Conservation (phyloP, 2,797 vertebrate genomes). For the Sparidentex hasta region DNA sequence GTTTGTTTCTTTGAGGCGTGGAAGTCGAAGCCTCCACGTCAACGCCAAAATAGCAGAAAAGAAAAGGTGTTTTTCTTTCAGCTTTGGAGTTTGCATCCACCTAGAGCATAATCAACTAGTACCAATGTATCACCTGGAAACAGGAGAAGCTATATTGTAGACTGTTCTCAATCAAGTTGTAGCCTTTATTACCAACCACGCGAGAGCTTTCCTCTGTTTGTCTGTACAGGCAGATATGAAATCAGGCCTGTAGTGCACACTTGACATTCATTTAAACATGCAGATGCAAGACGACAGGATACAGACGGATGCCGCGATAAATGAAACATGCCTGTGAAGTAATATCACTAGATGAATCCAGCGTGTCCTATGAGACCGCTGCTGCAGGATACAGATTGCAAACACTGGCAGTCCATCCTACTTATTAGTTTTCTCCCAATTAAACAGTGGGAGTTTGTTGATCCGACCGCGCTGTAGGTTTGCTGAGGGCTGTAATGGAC, state of each 20-base stretch:
- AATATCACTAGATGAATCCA: not conserved
- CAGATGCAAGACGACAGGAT: not conserved
- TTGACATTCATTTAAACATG: not conserved
- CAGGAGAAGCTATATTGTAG: not conserved
- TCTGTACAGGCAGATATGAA: not conserved
- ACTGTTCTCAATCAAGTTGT: not conserved
- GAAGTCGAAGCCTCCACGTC: not conserved
- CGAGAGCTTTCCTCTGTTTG: conserved; percentile 11
- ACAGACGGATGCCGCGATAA: not conserved
- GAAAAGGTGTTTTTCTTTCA: not conserved
- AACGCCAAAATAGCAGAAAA: too few species aligned
- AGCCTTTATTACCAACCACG: conserved; percentile 1
- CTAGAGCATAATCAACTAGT: too few species aligned
- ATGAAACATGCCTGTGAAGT: conserved; percentile 7
- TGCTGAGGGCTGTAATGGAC: not conserved
- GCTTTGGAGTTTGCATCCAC: too few species aligned
- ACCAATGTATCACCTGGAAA: not conserved
- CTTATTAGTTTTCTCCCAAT: conserved; percentile 1
- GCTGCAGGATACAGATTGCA: conserved; percentile 14
- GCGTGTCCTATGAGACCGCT: not conserved
- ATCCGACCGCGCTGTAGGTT: not conserved
- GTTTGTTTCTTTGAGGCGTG: conserved; percentile 59
- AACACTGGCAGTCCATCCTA: not conserved
- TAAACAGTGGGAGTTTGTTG: not conserved
- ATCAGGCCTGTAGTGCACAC: not conserved